Base-by-base conservation (phyloP, 1,140 invertebrate species). In the Lordiphosa collinella region DNA sequence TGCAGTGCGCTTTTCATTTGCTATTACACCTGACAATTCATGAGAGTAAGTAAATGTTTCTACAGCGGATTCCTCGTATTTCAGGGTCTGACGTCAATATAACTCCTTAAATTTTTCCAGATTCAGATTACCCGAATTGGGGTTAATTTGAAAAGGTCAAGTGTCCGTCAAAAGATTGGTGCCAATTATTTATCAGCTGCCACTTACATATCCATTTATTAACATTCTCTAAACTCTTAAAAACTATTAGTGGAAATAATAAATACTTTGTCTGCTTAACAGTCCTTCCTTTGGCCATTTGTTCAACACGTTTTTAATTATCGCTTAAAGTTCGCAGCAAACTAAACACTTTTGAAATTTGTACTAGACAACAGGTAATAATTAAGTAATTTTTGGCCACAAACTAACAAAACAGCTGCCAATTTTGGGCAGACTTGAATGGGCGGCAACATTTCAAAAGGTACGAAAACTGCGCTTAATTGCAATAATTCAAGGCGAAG, bases 391-490 rank as follows among this genome's bases (percentile, higher is more conserved):
- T 65, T 16, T 68, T 68, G 35, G 78, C 66, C 36, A 76, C 51
- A 71, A 80, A 80, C 69, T 79, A 41, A 58, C 50, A 56, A 67
- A 31, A 49, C 40, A 59, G 61, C 50, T 65, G 61, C 44, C 64
- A 62, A 66, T 61, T 56, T 50, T 16, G 41, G 36, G 29, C 11
- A 25, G 34, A 25, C 35, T 7, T 18, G 14, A 59, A 49, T 51
- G 18, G 44, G 58, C 64, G 76, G 71, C 76, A 66, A 66, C 75
- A 59, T 47, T 80, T 75, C 71, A 80, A 82, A 76, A 71, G 71
- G 65, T 76, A 75, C 60, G 82, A 82, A 80, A 74, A 56, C 49
- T 60, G 57, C 61, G 67, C 78, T 75, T 80, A 80, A 80, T 80
- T 80, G 76, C 76, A 80, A 80, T 80, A 82, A 80, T 82, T 82